Conservation (phyloP, 2,888 invertebrate species). For the Melinaea marsaeus region DNA sequence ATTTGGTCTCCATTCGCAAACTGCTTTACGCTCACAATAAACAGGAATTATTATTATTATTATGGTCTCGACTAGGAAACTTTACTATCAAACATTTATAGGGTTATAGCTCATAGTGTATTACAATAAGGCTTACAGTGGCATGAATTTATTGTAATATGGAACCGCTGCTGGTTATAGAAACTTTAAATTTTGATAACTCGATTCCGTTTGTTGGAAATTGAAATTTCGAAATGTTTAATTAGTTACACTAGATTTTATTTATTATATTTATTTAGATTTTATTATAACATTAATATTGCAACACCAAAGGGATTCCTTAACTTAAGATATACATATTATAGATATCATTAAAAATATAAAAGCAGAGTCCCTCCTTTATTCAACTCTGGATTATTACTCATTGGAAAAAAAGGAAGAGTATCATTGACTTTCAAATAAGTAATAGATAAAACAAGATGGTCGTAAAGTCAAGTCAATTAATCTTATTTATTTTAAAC, state of each 20-base stretch:
- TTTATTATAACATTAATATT: neutral
- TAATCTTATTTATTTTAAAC: too few relatives aligned
- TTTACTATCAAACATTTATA: constrained; percentile 3
- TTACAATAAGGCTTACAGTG: constrained; percentile 9
- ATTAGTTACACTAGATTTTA: neutral
- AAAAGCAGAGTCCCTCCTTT: too few relatives aligned
- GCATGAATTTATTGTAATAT: constrained; percentile 8
- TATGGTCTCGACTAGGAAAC: constrained; percentile 3
- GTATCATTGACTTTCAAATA: too few relatives aligned
- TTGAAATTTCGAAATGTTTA: constrained; percentile 3
- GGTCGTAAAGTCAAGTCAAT: too few relatives aligned
- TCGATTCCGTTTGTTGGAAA: constrained; percentile 11
- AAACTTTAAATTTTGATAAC: constrained; percentile 15
- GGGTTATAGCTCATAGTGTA: constrained; percentile 9
- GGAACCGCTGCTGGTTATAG: constrained; percentile 14
- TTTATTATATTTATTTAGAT: neutral
- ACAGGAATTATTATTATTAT: neutral
- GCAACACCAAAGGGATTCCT: neutral
- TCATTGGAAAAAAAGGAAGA: too few relatives aligned
- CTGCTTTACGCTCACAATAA: constrained; percentile 5
- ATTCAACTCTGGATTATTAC: too few relatives aligned
- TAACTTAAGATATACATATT: too few relatives aligned
- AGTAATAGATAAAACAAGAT: too few relatives aligned
- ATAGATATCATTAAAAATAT: too few relatives aligned
- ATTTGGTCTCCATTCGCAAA: neutral